A percentile compares a stretch with the other conserved stretches of the same genome.
Conservation (phyloP, 2,797 vertebrate species). For the Cossypha niveicapilla region DNA sequence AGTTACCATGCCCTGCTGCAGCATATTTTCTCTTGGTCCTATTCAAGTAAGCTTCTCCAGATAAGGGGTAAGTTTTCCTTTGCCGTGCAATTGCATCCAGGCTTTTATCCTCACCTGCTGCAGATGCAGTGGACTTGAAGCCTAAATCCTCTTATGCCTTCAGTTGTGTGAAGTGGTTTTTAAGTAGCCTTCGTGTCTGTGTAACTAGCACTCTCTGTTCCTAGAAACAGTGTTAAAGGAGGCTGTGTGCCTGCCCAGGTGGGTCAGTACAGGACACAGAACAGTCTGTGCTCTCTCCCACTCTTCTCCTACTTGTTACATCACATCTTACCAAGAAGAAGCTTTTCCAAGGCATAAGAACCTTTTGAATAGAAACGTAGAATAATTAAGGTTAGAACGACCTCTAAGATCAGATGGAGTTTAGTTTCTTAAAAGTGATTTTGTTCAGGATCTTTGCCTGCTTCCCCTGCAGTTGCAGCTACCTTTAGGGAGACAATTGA, state of each 20-base stretch:
- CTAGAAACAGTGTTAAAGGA: not conserved
- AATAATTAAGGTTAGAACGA: not conserved
- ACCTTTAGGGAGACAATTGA: not conserved
- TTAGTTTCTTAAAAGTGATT: not conserved
- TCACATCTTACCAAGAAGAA: not conserved
- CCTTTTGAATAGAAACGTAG: not conserved
- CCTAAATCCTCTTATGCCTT: not conserved
- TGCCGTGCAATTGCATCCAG: not conserved
- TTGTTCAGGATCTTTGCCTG: not conserved
- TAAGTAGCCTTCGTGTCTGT: not conserved
- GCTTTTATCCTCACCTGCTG: not conserved
- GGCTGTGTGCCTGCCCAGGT: not conserved
- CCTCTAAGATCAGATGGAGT: not conserved
- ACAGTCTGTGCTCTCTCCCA: accelerated
- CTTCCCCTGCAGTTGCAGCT: not conserved
- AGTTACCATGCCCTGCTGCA: not conserved
- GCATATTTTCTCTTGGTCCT: not conserved
- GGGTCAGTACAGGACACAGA: not conserved
- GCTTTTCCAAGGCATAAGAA: not conserved
- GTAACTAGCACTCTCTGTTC: not conserved
- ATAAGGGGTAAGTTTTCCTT: not conserved
- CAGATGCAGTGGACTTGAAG: not conserved
- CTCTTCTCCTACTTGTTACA: not conserved
- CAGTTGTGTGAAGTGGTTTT: not conserved
- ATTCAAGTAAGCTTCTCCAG: not conserved